phyloP scores from a whole-genome alignment of 2,888 invertebrate genomes.

The Acholoe squamosa region DNA sequence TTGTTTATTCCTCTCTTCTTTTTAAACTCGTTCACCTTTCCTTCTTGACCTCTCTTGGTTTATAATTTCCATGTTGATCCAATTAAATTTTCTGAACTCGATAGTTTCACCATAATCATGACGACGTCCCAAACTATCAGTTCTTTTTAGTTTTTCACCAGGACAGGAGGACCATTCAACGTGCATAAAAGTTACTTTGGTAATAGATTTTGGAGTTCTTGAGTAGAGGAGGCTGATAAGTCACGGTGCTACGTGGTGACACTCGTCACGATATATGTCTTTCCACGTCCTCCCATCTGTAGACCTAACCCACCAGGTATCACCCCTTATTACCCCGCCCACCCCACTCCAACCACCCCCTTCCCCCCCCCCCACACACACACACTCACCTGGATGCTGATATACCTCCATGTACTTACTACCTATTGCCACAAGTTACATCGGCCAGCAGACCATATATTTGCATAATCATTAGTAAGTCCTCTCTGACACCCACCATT shows the following conservation, averaged over 20 bases:
- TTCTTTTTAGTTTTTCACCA: no score
- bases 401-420: not conserved
- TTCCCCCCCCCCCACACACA: not conserved
- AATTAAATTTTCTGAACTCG: no score
- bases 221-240: not conserved
- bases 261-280: not conserved
- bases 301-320: not conserved
- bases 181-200: no score
- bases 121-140: no score
- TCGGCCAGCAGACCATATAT: not conserved
- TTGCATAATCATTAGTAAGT: not conserved
- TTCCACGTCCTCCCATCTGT: not conserved
- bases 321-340: not conserved
- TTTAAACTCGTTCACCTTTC: no score
- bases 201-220: no score
- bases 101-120: no score
- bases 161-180: no score
- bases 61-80: no score
- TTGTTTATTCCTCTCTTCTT: no score
- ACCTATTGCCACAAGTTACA: not conserved
- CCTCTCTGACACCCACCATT: not conserved
- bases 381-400: no score
- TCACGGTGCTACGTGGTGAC: not conserved
- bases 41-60: no score
- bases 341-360: not conserved